These are phyloP conservation scores for Agriopis leucophaearia DNA, from an alignment of 2,888 invertebrate genomes.

Conservation along the genomic window DNA sequence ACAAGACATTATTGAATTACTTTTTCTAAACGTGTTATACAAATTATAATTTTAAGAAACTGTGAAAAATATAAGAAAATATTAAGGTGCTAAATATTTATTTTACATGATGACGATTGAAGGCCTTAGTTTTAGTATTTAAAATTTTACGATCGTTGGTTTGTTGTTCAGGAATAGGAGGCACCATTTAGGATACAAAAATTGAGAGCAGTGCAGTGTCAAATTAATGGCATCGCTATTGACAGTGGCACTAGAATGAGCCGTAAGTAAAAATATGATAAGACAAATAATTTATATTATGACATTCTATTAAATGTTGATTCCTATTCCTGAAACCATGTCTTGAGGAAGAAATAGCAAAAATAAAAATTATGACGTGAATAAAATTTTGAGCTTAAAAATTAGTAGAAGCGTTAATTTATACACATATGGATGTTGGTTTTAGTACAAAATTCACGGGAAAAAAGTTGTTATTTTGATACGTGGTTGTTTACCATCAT, in stretches of 20 bases:
- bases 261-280: no score
- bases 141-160: constrained; percentile 42
- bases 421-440: no score
- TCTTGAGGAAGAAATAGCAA: constrained; percentile 35
- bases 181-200: constrained; percentile 13
- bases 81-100: constrained; percentile 46
- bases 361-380: background rate
- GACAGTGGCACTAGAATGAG: background rate
- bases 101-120: constrained; percentile 31
- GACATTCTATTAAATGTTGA: constrained; percentile 15
- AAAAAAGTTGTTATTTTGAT: no score
- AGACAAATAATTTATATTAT: no score
- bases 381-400: no score
- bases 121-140: constrained; percentile 44
- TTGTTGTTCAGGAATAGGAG: constrained; percentile 34
- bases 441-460: no score
- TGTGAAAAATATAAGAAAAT: constrained; percentile 38
- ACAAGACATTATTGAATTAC: constrained; percentile 26
- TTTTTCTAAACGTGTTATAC: constrained; percentile 19
- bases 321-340: constrained; percentile 34
- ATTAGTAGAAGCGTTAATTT: no score
- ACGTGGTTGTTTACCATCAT: no score
- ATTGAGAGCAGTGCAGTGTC: no score
- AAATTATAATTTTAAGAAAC: constrained; percentile 31
- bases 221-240: background rate